A percentile compares a stretch with the other conserved stretches of the same genome.
These are phyloP conservation scores for Stichodactyla helianthus DNA, from an alignment of 64 coral and sea anemone species.

Conservation along the genomic window DNA sequence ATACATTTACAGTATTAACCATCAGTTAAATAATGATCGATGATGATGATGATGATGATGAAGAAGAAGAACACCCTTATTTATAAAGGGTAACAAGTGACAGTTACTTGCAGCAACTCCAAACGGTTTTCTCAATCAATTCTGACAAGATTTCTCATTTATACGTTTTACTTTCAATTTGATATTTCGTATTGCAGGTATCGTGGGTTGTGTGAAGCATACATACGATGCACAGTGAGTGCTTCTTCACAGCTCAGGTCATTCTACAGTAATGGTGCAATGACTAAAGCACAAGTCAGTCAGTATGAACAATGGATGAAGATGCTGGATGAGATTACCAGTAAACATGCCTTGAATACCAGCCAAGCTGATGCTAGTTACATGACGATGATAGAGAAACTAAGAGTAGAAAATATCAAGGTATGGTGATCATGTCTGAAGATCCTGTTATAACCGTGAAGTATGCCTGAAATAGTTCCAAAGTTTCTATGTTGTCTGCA, in stretches of 20 bases:
- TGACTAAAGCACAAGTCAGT: slow-evolving; percentile 49
- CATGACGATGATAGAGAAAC: background rate
- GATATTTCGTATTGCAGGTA: slow-evolving; percentile 12
- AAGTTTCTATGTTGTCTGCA: too few relatives aligned
- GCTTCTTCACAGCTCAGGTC: slow-evolving; percentile 53
- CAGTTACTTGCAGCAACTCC: too few relatives aligned
- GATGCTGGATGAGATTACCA: slow-evolving; percentile 55
- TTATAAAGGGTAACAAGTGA: too few relatives aligned
- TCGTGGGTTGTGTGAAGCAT: slow-evolving; percentile 58
- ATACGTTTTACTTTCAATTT: background rate
- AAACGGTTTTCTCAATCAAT: too few relatives aligned
- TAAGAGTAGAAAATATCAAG: slow-evolving; percentile 3
- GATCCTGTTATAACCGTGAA: too few relatives aligned
- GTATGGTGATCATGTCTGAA: background rate
- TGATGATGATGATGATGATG: too few relatives aligned
- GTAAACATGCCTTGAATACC: background rate
- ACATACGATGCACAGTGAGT: slow-evolving; percentile 39
- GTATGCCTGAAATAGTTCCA: too few relatives aligned
- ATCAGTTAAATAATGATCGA: too few relatives aligned
- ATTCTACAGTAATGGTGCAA: slow-evolving; percentile 58
- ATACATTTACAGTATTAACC: too few relatives aligned
- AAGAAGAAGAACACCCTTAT: too few relatives aligned
- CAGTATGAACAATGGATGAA: slow-evolving; percentile 74
- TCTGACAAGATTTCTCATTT: too few relatives aligned
- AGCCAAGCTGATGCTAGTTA: background rate